Conservation (phyloP, 2,113 vertebrate genomes). For the Eclectus roratus region DNA sequence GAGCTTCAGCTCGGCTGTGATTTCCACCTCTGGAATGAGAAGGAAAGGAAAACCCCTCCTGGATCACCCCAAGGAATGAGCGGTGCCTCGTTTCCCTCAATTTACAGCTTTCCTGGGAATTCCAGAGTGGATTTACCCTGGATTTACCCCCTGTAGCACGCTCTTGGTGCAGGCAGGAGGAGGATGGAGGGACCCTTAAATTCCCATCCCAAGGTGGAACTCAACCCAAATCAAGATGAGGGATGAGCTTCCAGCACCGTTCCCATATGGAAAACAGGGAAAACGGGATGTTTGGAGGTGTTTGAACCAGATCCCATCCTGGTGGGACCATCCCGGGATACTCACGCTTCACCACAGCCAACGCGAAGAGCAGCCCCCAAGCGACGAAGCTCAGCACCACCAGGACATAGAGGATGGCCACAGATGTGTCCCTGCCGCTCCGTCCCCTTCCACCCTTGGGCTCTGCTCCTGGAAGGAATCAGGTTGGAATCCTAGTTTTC, state of each 20-base stretch:
- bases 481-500: background rate
- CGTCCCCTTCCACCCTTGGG: rapidly evolving
- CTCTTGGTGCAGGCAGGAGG: background rate
- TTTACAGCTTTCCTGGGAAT: background rate
- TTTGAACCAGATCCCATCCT: background rate
- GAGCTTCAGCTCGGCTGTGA: background rate
- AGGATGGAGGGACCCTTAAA: background rate
- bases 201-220: background rate
- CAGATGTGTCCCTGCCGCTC: background rate
- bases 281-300: background rate
- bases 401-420: background rate
- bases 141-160: background rate
- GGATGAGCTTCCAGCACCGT: too few species aligned
- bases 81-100: rapidly evolving
- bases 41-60: rapidly evolving
- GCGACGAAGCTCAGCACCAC: background rate
- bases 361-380: background rate
- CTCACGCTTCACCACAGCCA: background rate
- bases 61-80: rapidly evolving
- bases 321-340: rapidly evolving
- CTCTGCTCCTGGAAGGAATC: background rate
- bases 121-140: background rate
- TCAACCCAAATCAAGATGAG: rapidly evolving
- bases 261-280: too few species aligned
- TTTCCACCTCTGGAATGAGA: background rate